Base-by-base conservation (phyloP, 2,888 invertebrate species). In the Meandrusa payeni region DNA sequence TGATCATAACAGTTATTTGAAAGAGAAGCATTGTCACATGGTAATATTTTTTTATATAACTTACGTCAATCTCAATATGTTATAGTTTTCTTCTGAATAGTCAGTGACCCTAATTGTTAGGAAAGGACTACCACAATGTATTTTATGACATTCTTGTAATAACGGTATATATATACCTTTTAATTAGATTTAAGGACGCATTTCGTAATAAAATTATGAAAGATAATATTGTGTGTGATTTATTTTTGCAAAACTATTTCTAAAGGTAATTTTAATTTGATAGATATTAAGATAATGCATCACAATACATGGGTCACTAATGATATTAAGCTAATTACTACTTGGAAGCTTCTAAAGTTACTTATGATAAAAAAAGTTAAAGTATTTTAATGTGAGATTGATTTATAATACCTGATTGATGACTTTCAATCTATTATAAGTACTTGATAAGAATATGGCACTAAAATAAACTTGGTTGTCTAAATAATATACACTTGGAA, bases 201-300 rank as follows among this genome's bases (percentile, higher is more conserved):
- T 67, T 73, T 76, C 65, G 59, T 65, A 83, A 82, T 83, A 82
- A 83, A 83, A 69, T 64, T 67, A 61, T 76, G 52, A 69, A 72
- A 64, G 54, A 60, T 47, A 54, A 26, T 54, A 47, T 24, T 65
- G 68, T 77, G 76, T 77, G 70, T 66, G 57, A 63, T 76, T 78
- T 73, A 73, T 75, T 76, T 68, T 36, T 46, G 24, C 4, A 31
- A 37, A 28, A 23, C 24, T 40, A 19, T 9, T 19, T 15, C 23
- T 4, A 31, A 24, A 32, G 32, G 17, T 39, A 3, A 15, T 15
- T 15, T 15, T 15, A 15, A 15, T 15, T 15, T n/a, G n/a, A n/a
- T n/a, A n/a, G n/a, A n/a, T n/a, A n/a, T n/a, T n/a, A n/a, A n/a
- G n/a, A n/a, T n/a, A n/a, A n/a, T n/a, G n/a, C n/a, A 15, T 15